These are phyloP conservation scores for Coregonus sp. DNA, from an alignment of 2,797 vertebrate genomes.

Conservation along the genomic window DNA sequence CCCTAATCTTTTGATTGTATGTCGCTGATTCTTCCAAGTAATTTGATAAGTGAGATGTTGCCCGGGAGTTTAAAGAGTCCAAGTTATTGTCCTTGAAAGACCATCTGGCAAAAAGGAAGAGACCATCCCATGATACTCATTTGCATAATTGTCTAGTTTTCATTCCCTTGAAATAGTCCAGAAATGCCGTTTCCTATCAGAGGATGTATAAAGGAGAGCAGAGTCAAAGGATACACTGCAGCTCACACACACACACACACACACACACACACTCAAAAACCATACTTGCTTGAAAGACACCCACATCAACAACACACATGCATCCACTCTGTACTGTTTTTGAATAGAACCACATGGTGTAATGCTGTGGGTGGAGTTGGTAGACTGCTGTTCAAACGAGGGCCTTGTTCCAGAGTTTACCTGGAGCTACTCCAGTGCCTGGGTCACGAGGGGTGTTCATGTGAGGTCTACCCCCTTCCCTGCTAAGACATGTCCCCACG, in stretches of 20 bases:
- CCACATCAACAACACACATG: constrained; percentile 3
- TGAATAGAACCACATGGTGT: constrained; percentile 57
- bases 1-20: not conserved
- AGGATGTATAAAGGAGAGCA: not conserved
- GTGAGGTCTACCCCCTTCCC: constrained; percentile 50
- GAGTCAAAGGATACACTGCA: no score
- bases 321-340: constrained; percentile 18
- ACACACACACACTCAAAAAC: not conserved
- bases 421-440: constrained; percentile 57
- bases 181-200: not conserved
- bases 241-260: no score
- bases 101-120: constrained; percentile 27
- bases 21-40: constrained; percentile 1
- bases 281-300: not conserved
- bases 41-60: constrained; percentile 11
- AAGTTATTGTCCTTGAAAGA: not conserved
- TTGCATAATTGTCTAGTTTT: constrained; percentile 14
- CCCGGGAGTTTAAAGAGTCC: not conserved
- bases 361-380: constrained; percentile 22
- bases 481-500: constrained; percentile 8
- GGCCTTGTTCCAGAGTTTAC: constrained; percentile 66
- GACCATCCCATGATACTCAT: constrained; percentile 27
- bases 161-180: constrained; percentile 8
- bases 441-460: constrained; percentile 53
- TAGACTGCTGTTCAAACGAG: constrained; percentile 47